Percentiles rank a stretch among this genome's conserved stretches.
Evolutionary conservation across 53 echinoderm and acorn worm species (phyloP).

Genomic region (Patiria pectinifera): DNA sequence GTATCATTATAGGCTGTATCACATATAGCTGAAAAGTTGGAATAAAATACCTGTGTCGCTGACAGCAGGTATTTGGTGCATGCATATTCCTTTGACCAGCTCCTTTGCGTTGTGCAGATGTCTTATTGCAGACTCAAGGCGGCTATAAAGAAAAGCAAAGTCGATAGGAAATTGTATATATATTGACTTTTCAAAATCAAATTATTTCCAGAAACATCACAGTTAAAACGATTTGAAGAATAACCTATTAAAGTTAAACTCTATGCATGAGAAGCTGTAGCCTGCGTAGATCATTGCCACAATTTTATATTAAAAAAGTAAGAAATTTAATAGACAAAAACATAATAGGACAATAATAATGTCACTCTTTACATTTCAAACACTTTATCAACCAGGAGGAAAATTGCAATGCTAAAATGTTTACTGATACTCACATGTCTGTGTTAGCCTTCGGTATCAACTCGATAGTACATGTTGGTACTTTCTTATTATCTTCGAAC

Average conservation of each 20-base stretch:
- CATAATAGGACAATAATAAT: too few relatives aligned
- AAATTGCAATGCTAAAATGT: not conserved
- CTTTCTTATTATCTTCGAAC: not conserved
- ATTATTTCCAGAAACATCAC: too few relatives aligned
- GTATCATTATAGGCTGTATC: not conserved
- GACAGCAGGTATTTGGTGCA: not conserved
- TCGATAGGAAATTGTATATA: constrained; percentile 26
- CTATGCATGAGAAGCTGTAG: too few relatives aligned
- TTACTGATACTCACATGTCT: constrained; percentile 59
- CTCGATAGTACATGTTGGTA: constrained; percentile 71
- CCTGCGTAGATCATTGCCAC: too few relatives aligned
- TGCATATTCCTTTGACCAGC: constrained; percentile 65
- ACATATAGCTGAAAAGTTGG: not conserved
- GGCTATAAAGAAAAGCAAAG: not conserved
- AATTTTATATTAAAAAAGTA: too few relatives aligned
- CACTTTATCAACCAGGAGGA: not conserved
- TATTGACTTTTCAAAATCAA: too few relatives aligned
- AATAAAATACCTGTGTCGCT: not conserved
- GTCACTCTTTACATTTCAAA: too few relatives aligned
- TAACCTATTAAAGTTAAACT: too few relatives aligned
- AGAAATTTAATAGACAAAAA: too few relatives aligned
- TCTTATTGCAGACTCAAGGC: constrained; percentile 36
- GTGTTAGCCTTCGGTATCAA: constrained; percentile 79
- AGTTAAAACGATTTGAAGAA: too few relatives aligned
- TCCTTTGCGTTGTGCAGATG: constrained; percentile 38